Percentiles rank a stretch among this genome's conserved stretches.
Evolutionary conservation across 2,888 invertebrate species (phyloP).

Genomic region (Anodontia alba): DNA sequence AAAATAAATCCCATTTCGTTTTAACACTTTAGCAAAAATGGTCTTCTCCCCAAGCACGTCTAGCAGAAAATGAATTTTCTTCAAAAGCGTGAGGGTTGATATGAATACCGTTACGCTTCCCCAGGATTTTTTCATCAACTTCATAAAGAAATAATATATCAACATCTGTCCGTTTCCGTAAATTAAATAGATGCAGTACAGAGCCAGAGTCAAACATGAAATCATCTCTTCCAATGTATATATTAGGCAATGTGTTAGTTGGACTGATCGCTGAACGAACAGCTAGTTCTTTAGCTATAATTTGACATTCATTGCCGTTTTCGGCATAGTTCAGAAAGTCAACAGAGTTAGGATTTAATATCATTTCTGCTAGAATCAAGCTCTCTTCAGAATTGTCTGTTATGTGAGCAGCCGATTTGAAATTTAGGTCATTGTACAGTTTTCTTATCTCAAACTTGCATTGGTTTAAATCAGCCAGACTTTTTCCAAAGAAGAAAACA

Average conservation of each 20-base stretch:
- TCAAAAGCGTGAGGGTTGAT: constrained; percentile 12
- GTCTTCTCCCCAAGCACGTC: neutral
- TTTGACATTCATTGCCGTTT: neutral
- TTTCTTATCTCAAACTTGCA: neutral
- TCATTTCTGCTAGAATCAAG: neutral
- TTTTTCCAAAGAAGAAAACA: constrained; percentile 2
- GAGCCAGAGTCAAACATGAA: constrained; percentile 4
- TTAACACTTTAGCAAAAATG: neutral
- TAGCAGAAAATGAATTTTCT: neutral
- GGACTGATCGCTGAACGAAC: neutral
- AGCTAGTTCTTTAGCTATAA: neutral
- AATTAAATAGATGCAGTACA: neutral
- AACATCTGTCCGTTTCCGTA: neutral
- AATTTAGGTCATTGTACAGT: neutral
- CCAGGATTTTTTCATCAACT: neutral
- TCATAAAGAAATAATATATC: constrained; percentile 3
- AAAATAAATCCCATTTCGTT: constrained; percentile 18
- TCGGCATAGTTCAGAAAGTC: constrained; percentile 1
- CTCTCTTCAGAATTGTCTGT: neutral
- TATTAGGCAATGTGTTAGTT: neutral
- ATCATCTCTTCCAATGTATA: constrained; percentile 18
- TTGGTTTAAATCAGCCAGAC: neutral
- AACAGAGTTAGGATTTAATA: constrained; percentile 11
- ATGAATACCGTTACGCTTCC: neutral
- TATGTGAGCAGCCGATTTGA: constrained; percentile 15